These are phyloP conservation scores for Drosophila parthenogenetica DNA, from an alignment of 2,888 invertebrate species.

Conservation along the genomic window DNA sequence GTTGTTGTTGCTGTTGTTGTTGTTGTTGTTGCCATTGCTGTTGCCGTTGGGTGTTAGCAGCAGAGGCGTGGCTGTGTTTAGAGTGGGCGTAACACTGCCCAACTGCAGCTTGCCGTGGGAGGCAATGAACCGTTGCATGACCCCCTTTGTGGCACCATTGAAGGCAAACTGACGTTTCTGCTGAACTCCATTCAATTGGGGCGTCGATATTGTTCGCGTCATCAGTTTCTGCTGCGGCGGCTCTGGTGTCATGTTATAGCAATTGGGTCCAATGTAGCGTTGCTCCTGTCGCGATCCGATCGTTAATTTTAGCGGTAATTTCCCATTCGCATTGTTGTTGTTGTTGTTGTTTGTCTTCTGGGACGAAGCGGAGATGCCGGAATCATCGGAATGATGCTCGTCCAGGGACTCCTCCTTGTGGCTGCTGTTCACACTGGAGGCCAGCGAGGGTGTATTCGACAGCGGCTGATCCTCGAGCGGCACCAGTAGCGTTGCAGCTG, in stretches of 20 bases:
- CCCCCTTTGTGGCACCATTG: slow-evolving; percentile 89
- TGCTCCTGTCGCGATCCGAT: slow-evolving; percentile 68
- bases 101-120: slow-evolving; percentile 89
- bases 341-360: slow-evolving; percentile 76
- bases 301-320: slow-evolving; percentile 48
- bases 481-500: slow-evolving; percentile 53
- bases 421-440: slow-evolving; percentile 79
- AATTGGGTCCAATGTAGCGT: slow-evolving; percentile 83
- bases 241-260: slow-evolving; percentile 82
- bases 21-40: neutral
- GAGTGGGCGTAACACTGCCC: slow-evolving; percentile 33
- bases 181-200: slow-evolving; percentile 66
- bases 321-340: slow-evolving; percentile 34
- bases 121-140: slow-evolving; percentile 94
- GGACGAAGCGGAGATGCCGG: slow-evolving; percentile 85
- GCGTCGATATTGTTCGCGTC: slow-evolving; percentile 83
- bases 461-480: slow-evolving; percentile 75
- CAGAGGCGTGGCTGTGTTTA: slow-evolving; percentile 19
- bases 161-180: slow-evolving; percentile 87
- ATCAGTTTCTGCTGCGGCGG: slow-evolving; percentile 84
- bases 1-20: slow-evolving; percentile 3
- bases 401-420: slow-evolving; percentile 82
- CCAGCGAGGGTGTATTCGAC: slow-evolving; percentile 76
- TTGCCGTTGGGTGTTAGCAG: slow-evolving; percentile 14
- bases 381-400: slow-evolving; percentile 84